phyloP scores from a whole-genome alignment of 2,797 vertebrate genomes.

The Paguma larvata region DNA sequence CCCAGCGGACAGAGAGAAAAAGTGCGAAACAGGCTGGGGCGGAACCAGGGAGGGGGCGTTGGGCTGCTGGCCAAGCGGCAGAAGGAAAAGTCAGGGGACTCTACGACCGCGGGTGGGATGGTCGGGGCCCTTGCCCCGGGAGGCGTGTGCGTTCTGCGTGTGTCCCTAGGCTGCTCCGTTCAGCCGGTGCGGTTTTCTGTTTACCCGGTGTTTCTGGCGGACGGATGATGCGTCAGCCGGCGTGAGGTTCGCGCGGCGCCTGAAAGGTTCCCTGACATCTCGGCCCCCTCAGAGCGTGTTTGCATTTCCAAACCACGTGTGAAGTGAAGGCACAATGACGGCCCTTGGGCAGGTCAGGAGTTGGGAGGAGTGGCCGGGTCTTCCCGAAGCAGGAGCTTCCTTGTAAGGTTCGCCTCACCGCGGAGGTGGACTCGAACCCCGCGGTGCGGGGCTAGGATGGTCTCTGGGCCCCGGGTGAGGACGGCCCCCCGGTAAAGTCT shows the following conservation, averaged over 20 bases:
- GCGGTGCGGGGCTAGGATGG: neutral
- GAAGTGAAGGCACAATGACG: too few species aligned
- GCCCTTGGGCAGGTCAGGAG: neutral
- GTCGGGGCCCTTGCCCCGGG: rapidly evolving
- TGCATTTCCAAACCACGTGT: neutral
- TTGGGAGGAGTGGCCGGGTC: too few species aligned
- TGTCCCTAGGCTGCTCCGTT: rapidly evolving
- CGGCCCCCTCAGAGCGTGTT: neutral
- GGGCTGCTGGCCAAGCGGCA: rapidly evolving
- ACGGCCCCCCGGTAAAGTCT: rapidly evolving
- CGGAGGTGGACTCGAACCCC: rapidly evolving
- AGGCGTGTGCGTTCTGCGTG: rapidly evolving
- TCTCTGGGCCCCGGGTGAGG: neutral
- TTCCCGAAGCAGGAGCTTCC: neutral
- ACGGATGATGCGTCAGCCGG: rapidly evolving
- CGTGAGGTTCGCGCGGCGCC: rapidly evolving
- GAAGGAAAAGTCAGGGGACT: neutral
- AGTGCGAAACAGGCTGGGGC: rapidly evolving
- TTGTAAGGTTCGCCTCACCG: rapidly evolving
- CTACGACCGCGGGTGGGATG: rapidly evolving
- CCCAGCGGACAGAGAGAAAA: rapidly evolving
- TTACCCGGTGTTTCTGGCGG: rapidly evolving
- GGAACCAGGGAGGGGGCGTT: rapidly evolving
- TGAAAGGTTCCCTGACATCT: rapidly evolving
- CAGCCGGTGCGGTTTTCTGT: too few species aligned